Base-by-base conservation (phyloP, 2,113 vertebrate species). In the Chaetodon trifascialis region DNA sequence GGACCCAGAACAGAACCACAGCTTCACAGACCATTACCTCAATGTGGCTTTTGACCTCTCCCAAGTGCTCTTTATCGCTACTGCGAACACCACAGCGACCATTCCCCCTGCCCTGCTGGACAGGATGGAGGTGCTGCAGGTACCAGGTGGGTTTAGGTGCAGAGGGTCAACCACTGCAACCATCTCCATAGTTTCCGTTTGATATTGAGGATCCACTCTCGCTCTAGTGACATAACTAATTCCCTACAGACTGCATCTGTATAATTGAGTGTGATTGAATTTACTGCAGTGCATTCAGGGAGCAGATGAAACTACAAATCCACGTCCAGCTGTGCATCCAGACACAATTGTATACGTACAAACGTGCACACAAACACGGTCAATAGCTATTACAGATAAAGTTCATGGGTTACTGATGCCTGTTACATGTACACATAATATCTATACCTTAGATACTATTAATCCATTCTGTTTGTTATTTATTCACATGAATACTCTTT, bases 21-120 rank as follows among this genome's bases (percentile, higher is more conserved):
- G 96, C 92, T 99, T 99, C 94, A 99, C 98, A 0, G 98, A 99
- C 82, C 98, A 99, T 91, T 99, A 99, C 90, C 95, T 99, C 21
- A 99, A 99, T 0, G 97, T 99, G 73, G 95, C 98, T 78, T 99
- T 99, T 84, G 98, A 99, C 93, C 96, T 99, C 83, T 99, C 98
- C 40, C 98, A 99, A 94, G 98, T 99, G 55, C 97, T 99, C 59
- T 99, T 99, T 68, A 99, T 99, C 46, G 98, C 98, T 55, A 99
- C 98, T 0, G 98, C 98, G 59, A 99, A 99, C 86, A 97, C 95
- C 4, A 99, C 96, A 0, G 96, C 97, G 0, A 97, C 97, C 16
- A 99, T 99, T 59, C 97, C 98, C 11, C 95, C 97, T 0, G 98
- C 98, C 17, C 92, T 99, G 73, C 87, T 99, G 92, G 98, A 99